Percentiles rank a stretch among this genome's conserved stretches.
Evolutionary conservation across 2,888 invertebrate genomes (phyloP).

Genomic region (Macroteleia sp.): DNA sequence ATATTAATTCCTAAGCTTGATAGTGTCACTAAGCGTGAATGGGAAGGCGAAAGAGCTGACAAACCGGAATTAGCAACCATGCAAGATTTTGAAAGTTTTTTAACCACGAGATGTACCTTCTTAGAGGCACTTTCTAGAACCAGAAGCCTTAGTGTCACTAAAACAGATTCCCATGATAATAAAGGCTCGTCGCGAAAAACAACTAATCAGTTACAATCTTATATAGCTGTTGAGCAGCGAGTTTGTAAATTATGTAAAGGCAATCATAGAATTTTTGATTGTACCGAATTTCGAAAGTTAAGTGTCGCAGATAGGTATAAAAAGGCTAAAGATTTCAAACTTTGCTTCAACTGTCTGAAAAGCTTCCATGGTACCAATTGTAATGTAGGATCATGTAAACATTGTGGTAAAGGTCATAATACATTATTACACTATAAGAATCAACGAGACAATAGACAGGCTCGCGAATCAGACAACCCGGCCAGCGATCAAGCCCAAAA

Average conservation of each 20-base stretch:
- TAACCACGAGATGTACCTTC: constrained; percentile 4
- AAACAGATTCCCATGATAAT: background rate
- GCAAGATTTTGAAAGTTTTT: constrained; percentile 1
- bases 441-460: background rate
- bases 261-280: constrained; percentile 12
- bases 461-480: too few relatives aligned
- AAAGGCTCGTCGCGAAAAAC: background rate
- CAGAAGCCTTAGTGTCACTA: background rate
- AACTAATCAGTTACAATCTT: background rate
- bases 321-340: background rate
- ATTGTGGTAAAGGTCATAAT: constrained; percentile 8
- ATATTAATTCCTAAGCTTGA: constrained; percentile 14
- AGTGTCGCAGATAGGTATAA: background rate
- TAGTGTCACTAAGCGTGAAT: background rate
- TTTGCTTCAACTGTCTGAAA: constrained; percentile 21
- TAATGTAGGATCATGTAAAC: constrained; percentile 3
- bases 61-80: background rate
- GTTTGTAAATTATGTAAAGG: background rate
- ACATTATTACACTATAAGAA: constrained; percentile 16
- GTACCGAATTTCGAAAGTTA: background rate
- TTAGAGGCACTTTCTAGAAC: constrained; percentile 1
- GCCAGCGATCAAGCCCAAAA: too few relatives aligned
- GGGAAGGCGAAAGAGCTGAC: constrained; percentile 10
- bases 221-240: background rate
- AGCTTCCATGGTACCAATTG: constrained; percentile 8